phyloP scores from a whole-genome alignment of 2,888 invertebrate species.

The Cheiracanthium punctorium region DNA sequence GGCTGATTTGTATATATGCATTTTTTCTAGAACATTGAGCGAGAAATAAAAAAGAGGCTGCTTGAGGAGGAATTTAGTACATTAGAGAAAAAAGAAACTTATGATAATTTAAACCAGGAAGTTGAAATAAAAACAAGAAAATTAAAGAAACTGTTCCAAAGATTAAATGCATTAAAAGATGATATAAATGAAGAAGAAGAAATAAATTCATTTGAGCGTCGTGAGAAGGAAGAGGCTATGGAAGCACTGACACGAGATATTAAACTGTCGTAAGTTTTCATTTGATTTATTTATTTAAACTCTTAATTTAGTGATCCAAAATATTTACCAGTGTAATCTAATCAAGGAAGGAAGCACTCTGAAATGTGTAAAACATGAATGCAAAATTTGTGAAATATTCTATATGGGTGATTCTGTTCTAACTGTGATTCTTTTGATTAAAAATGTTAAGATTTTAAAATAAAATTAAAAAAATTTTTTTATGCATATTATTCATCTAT shows the following conservation, averaged over 20 bases:
- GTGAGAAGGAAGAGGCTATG: constrained; percentile 92
- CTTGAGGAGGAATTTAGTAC: constrained; percentile 96
- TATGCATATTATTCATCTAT: too few relatives aligned
- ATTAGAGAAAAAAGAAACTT: constrained; percentile 91
- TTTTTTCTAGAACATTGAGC: constrained; percentile 79
- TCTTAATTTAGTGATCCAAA: too few relatives aligned
- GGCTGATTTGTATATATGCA: too few relatives aligned
- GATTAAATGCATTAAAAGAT: constrained; percentile 84
- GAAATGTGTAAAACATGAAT: not conserved
- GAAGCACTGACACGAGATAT: constrained; percentile 92
- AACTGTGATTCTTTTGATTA: too few relatives aligned
- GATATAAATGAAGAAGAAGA: constrained; percentile 89
- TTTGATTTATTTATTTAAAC: too few relatives aligned
- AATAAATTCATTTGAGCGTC: constrained; percentile 92
- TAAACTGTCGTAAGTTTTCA: constrained; percentile 85
- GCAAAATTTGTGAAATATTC: not conserved
- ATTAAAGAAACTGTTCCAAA: constrained; percentile 90
- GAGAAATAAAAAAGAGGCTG: constrained; percentile 95
- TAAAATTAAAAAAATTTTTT: too few relatives aligned
- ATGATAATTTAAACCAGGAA: constrained; percentile 93
- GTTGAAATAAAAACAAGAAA: constrained; percentile 97
- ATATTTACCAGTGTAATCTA: too few relatives aligned
- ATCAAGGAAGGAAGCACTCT: too few relatives aligned
- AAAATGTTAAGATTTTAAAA: too few relatives aligned
- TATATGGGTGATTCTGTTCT: too few relatives aligned